Percentiles rank a stretch among this genome's conserved stretches.
Conservation (phyloP, 2,888 invertebrate genomes). For the Mesochorus sp. region DNA sequence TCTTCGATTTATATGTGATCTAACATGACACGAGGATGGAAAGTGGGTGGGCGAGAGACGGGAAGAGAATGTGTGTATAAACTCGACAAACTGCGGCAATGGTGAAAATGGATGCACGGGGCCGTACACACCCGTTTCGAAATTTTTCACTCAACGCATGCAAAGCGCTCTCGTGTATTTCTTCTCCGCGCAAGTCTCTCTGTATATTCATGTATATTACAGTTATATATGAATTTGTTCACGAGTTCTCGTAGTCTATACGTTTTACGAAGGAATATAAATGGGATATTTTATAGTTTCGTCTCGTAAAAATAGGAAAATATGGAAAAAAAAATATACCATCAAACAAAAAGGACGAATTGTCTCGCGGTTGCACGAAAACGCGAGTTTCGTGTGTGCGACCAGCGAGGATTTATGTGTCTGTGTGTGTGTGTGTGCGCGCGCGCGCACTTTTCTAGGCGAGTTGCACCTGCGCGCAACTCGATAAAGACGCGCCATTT, state of each 20-base stretch:
- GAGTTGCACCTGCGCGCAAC: constrained; percentile 59
- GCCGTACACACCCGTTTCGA: constrained; percentile 15
- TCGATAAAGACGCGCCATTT: constrained; percentile 59
- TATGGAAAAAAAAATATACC: background rate
- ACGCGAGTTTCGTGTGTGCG: constrained; percentile 32
- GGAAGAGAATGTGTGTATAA: too few relatives aligned
- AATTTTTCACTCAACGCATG: constrained; percentile 60
- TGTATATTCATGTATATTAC: constrained; percentile 9
- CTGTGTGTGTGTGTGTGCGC: constrained; percentile 3
- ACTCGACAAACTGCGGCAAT: constrained; percentile 13
- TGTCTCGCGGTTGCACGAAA: constrained; percentile 15
- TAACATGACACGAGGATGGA: too few relatives aligned
- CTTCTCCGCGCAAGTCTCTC: constrained; percentile 2
- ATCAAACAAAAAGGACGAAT: background rate
- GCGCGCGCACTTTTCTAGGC: constrained; percentile 48
- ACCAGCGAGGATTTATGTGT: constrained; percentile 21
- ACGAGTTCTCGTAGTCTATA: constrained; percentile 36
- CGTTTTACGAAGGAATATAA: constrained; percentile 63
- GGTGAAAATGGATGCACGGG: background rate
- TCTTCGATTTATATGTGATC: background rate
- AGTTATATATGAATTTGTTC: background rate
- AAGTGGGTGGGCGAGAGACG: too few relatives aligned
- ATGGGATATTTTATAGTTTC: constrained; percentile 66
- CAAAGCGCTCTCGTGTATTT: constrained; percentile 39
- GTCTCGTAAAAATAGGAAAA: constrained; percentile 50